Percentiles rank a stretch among this genome's conserved stretches.
Conservation (phyloP, 2,888 invertebrate genomes). For the Oscheius onirici region DNA sequence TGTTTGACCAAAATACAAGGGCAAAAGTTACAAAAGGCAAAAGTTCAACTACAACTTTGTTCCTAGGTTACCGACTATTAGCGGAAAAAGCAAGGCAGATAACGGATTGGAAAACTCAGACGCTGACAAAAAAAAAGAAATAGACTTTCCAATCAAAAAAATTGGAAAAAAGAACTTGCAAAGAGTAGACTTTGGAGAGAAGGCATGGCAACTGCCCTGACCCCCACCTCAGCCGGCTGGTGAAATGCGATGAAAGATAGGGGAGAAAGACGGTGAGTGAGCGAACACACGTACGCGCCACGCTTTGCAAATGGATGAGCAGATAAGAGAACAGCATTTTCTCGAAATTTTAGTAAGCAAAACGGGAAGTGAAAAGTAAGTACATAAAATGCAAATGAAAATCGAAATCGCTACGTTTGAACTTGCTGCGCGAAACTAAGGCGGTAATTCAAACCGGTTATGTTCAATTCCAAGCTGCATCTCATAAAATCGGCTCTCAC, state of each 20-base stretch:
- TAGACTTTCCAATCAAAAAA: background rate
- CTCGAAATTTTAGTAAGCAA: background rate
- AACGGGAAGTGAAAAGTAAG: background rate
- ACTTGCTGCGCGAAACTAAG: background rate
- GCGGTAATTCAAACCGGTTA: background rate
- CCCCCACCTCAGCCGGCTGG: slow-evolving; percentile 12
- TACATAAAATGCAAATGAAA: background rate
- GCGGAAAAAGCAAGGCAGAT: background rate
- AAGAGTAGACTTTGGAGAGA: background rate
- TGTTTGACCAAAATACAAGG: too few species aligned
- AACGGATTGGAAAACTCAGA: background rate
- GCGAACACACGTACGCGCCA: slow-evolving; percentile 17
- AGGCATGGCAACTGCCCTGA: slow-evolving; percentile 18
- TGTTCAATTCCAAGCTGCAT: too few species aligned
- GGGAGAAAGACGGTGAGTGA: slow-evolving; percentile 22
- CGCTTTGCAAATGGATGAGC: background rate
- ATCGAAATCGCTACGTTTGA: background rate
- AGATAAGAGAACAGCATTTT: background rate
- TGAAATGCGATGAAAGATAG: slow-evolving; percentile 38
- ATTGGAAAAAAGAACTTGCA: background rate
- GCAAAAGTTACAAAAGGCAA: too few species aligned
- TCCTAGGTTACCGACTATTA: background rate
- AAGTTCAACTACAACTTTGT: background rate
- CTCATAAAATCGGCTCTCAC: background rate
- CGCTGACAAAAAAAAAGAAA: background rate